phyloP scores from a whole-genome alignment of 2,113 vertebrate species.

The Penelope pileata region DNA sequence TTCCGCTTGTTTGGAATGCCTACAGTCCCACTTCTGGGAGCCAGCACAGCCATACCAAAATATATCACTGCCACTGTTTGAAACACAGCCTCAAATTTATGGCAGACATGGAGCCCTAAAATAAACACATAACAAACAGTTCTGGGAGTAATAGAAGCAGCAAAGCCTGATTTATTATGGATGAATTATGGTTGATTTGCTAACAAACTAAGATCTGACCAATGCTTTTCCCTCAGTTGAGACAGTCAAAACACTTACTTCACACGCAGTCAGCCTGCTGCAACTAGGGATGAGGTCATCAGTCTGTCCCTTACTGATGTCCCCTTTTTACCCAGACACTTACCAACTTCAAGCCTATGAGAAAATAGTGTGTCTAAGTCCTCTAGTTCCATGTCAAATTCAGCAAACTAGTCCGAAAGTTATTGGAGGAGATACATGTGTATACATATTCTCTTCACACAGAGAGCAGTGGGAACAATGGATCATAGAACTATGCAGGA shows the following conservation, averaged over 20 bases:
- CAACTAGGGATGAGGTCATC: not conserved
- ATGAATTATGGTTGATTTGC: not conserved
- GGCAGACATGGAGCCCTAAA: conserved; percentile 2
- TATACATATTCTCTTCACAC: not conserved
- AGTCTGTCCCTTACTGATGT: not conserved
- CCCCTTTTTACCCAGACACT: not conserved
- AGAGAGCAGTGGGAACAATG: not conserved
- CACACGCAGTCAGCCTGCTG: not conserved
- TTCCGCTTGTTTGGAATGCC: conserved; percentile 16
- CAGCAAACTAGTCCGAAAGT: not conserved
- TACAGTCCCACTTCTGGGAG: not conserved
- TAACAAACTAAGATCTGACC: not conserved
- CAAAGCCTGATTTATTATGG: conserved; percentile 20
- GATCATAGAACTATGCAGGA: not conserved
- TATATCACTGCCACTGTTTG: conserved; percentile 5
- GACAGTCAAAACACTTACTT: not conserved
- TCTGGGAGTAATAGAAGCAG: not conserved
- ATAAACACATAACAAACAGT: conserved; percentile 26
- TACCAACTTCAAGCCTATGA: not conserved
- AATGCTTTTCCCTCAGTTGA: not conserved
- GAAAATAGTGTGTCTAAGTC: not conserved
- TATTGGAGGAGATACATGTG: not conserved
- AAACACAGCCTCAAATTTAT: conserved; percentile 45
- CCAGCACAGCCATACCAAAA: not conserved
- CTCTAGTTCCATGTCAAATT: not conserved